Percentiles rank a stretch among this genome's conserved stretches.
phyloP scores from a whole-genome alignment of 1,140 invertebrate species.

The Muscidifurax raptorellus region DNA sequence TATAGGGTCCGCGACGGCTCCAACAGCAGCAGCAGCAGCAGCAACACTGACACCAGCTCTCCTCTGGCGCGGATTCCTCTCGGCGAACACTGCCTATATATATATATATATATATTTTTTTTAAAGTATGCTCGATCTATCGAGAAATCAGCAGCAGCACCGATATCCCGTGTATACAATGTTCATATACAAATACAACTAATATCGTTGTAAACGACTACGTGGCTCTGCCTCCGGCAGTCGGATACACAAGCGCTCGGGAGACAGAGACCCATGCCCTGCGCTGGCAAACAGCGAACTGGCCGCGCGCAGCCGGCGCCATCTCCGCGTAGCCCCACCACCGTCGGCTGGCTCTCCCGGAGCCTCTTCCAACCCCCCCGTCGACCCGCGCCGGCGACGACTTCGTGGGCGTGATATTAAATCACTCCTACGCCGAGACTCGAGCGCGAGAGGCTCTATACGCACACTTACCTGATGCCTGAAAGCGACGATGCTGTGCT shows the following conservation, averaged over 20 bases:
- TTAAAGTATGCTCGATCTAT: no score
- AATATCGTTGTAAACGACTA: background rate
- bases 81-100: background rate
- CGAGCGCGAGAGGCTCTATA: background rate
- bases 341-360: constrained; percentile 38
- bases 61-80: background rate
- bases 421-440: constrained; percentile 62
- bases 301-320: constrained; percentile 69
- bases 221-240: background rate
- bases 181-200: no score
- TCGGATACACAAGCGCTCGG: background rate
- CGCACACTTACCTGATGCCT: background rate
- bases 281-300: constrained; percentile 74
- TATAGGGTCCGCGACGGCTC: constrained; percentile 67
- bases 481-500: no score
- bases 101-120: no score
- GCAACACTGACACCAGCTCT: background rate
- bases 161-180: constrained; percentile 1
- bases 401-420: constrained; percentile 73
- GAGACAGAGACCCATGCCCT: constrained; percentile 65
- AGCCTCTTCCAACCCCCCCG: constrained; percentile 49
- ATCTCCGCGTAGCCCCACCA: constrained; percentile 49
- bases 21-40: constrained; percentile 35
- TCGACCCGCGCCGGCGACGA: constrained; percentile 37
- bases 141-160: background rate